Conservation (phyloP, 1,140 invertebrate species). For the Chrysomallon squamiferum region DNA sequence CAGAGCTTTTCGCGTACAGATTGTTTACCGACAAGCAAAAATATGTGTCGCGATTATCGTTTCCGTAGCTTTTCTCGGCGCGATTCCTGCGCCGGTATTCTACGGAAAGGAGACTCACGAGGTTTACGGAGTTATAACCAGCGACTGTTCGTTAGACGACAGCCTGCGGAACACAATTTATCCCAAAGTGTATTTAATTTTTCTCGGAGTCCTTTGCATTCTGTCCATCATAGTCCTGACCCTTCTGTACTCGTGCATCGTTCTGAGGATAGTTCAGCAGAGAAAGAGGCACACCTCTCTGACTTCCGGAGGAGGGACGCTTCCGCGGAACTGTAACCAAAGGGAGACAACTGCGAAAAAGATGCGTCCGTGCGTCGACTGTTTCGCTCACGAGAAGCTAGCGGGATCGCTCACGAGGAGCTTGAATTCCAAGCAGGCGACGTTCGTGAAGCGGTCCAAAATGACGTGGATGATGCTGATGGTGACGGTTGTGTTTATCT, state of each 20-base stretch:
- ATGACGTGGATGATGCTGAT: constrained; percentile 16
- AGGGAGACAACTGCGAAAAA: not conserved
- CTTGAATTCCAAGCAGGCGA: not conserved
- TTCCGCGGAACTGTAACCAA: not conserved
- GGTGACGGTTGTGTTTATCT: constrained; percentile 12
- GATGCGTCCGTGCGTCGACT: not conserved
- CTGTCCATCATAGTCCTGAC: not conserved
- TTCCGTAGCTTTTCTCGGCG: not conserved
- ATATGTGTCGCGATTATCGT: not conserved
- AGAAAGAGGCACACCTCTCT: not conserved
- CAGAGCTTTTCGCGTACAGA: not conserved
- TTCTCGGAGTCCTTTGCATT: not conserved
- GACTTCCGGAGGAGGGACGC: not conserved
- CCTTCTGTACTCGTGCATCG: constrained; percentile 1
- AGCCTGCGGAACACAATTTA: not conserved
- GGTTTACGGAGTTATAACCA: not conserved
- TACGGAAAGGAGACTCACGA: not conserved
- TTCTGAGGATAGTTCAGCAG: not conserved
- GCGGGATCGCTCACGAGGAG: not conserved
- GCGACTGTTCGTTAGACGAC: not conserved
- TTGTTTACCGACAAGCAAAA: not conserved
- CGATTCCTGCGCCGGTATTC: not conserved
- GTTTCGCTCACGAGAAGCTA: not conserved
- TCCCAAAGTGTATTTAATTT: not conserved
- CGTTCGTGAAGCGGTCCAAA: constrained; percentile 1